Base-by-base conservation (phyloP, 2,113 vertebrate genomes). In the Ochotona princeps region DNA sequence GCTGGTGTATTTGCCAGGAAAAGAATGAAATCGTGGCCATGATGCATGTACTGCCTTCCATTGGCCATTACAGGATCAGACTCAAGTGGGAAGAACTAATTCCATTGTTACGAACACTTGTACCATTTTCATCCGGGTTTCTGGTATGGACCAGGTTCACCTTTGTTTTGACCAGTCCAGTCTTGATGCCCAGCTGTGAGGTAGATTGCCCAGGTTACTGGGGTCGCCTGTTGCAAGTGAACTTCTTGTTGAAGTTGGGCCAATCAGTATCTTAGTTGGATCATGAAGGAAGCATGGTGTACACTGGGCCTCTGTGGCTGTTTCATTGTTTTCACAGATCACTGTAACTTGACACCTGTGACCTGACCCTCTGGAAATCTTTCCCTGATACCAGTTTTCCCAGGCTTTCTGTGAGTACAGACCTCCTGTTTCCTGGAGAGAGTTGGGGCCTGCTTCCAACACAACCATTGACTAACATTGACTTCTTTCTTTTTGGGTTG, bases 391-490 rank as follows among this genome's bases (percentile, higher is more conserved):
- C 38, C 38, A 44, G 6, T 44, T 63, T 86, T 75, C 30, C 17
- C 32, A 21, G 32, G 10, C 69, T 78, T 73, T 15, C 21, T 23
- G 5, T 25, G 18, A 70, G 54, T 44, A 35, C 18, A 15, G 3
- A 28, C 11, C 4, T 47, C 23, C 63, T 75, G 14, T 81, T 60
- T 38, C 10, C 23, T 35, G 15, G 65, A 9, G 17, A 88, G 5
- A 20, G 8, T 7, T 18, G 10, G 8, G 57, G 4, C 1, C 13
- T 54, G 2, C 44, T 47, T 0, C 47, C n/a, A 11, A 38, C 44
- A 54, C 54, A 66, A 18, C 49, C 3, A n/a, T 6, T 10, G 11
- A 49, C 4, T 67, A 5, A 44, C 0, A 44, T 75, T 15, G 18
- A 15, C 26, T n/a, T 63, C 21, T 74, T 8, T 73, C 32, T 65